Base-by-base conservation (phyloP, 2,113 vertebrate genomes). In the Halichoeres trimaculatus region DNA sequence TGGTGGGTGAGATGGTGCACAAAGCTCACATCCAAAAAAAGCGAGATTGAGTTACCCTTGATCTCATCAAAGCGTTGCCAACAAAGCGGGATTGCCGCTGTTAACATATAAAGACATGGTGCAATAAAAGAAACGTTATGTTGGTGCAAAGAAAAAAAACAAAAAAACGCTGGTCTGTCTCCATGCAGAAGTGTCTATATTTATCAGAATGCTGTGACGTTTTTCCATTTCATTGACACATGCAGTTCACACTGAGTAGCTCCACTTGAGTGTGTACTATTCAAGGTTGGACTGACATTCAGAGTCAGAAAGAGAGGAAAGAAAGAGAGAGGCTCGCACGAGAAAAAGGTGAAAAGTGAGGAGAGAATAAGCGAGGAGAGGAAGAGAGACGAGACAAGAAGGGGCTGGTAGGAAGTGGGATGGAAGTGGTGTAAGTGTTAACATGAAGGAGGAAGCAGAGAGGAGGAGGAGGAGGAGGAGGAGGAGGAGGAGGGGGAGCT, bases 121-220 rank as follows among this genome's bases (percentile, higher is more conserved):
- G 76, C 10, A 70, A 75, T 40, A 78, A 62, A 74, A 69, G 80
- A 12, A 69, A 71, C 59, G n/a, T 67, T 48, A 57, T 76, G 76
- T 78, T 61, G 41, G 70, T 75, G 74, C 53, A 61, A 68, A 59
- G 52, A 43, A 3, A 45, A 34, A 41, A 48, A 2, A 51, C 58
- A 30, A 40, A 48, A 2, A 52, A 62, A 59, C 20, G 36, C 38
- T 13, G 24, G 73, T 81, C 75, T 78, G 81, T 88, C 81, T 89
- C 84, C 86, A 87, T 90, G 87, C 89, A 90, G 81, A 88, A 65
- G 23, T 50, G 77, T 78, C 80, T 86, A 83, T 80, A 71, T 83
- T 82, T 78, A 87, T 81, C 81, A 84, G 85, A 86, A 51, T 55
- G 59, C 30, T 5, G 63, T 75, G 81, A 81, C 67, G 65, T 60